These are phyloP conservation scores for Bryconaethiops microstoma DNA, from an alignment of 2,797 vertebrate genomes.

Conservation along the genomic window DNA sequence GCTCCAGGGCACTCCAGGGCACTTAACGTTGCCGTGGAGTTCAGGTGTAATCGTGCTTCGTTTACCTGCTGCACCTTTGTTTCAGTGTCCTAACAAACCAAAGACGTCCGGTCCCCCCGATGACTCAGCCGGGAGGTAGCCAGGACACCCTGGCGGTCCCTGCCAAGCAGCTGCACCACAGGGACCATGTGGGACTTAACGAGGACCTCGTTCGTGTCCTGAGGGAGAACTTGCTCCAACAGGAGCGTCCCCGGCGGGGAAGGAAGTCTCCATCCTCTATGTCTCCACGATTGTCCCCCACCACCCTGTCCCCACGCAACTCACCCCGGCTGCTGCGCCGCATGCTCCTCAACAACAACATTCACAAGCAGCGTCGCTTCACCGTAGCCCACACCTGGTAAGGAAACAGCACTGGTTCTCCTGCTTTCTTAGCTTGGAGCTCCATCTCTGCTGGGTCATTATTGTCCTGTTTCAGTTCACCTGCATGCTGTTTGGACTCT, in stretches of 20 bases:
- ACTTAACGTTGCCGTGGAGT: background rate
- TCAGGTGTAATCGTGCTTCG: background rate
- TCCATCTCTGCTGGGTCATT: background rate
- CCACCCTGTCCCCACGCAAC: slow-evolving; percentile 77
- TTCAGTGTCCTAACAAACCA: background rate
- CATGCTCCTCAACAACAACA: slow-evolving; percentile 94
- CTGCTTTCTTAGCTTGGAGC: background rate
- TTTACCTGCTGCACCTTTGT: background rate
- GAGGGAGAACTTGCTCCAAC: slow-evolving; percentile 94
- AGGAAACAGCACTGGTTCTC: background rate
- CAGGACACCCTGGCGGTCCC: slow-evolving; percentile 88
- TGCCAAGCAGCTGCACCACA: slow-evolving; percentile 71
- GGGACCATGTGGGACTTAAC: slow-evolving; percentile 85
- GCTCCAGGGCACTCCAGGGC: background rate
- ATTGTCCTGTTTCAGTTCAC: background rate
- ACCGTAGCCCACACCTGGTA: slow-evolving; percentile 97
- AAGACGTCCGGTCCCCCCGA: slow-evolving; percentile 62
- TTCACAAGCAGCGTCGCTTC: slow-evolving; percentile 94
- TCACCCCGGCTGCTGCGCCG: slow-evolving; percentile 91
- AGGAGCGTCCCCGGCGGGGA: slow-evolving; percentile 84
- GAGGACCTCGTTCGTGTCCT: slow-evolving; percentile 95
- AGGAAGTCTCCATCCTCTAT: slow-evolving; percentile 81
- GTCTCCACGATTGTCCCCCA: slow-evolving; percentile 87
- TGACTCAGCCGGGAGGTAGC: slow-evolving; percentile 89
- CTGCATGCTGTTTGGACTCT: too few species aligned